These are phyloP conservation scores for Sinocyclocheilus grahami DNA, from an alignment of 2,113 vertebrate species.

Conservation along the genomic window DNA sequence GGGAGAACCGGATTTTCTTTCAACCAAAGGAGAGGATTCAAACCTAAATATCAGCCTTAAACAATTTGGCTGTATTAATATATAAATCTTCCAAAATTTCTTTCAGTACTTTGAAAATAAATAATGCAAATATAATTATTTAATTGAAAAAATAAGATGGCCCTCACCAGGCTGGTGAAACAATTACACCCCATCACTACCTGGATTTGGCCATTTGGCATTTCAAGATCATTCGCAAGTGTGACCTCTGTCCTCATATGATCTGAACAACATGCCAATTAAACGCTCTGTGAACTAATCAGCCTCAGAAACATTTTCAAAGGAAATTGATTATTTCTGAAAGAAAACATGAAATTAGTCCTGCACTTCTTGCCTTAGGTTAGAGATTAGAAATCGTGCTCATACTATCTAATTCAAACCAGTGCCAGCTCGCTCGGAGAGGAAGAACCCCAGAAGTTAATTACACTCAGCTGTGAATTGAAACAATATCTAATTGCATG, in stretches of 20 bases:
- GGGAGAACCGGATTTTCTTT: not conserved
- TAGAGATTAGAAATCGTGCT: slow-evolving; percentile 94
- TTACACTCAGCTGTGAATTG: slow-evolving; percentile 97
- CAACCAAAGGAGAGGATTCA: not conserved
- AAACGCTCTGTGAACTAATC: slow-evolving; percentile 88
- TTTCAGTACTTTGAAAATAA: not conserved
- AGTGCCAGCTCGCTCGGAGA: slow-evolving; percentile 85
- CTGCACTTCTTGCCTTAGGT: slow-evolving; percentile 88
- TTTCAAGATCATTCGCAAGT: not conserved
- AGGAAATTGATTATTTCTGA: slow-evolving; percentile 92
- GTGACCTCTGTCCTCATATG: not conserved
- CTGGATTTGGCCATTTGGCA: not conserved
- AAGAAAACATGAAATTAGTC: slow-evolving; percentile 93
- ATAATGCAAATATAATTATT: not conserved
- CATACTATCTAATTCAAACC: slow-evolving; percentile 87
- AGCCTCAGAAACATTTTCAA: slow-evolving; percentile 86
- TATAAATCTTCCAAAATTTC: not conserved
- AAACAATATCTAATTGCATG: slow-evolving; percentile 98
- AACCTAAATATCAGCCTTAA: not conserved
- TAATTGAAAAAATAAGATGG: too few relatives aligned
- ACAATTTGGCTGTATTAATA: not conserved
- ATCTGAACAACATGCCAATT: slow-evolving; percentile 76
- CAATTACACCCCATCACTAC: not conserved
- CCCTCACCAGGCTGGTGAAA: too few relatives aligned
- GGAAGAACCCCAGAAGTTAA: slow-evolving; percentile 90